Conservation (phyloP, 2,888 invertebrate genomes). For the Drosophila bunnanda region DNA sequence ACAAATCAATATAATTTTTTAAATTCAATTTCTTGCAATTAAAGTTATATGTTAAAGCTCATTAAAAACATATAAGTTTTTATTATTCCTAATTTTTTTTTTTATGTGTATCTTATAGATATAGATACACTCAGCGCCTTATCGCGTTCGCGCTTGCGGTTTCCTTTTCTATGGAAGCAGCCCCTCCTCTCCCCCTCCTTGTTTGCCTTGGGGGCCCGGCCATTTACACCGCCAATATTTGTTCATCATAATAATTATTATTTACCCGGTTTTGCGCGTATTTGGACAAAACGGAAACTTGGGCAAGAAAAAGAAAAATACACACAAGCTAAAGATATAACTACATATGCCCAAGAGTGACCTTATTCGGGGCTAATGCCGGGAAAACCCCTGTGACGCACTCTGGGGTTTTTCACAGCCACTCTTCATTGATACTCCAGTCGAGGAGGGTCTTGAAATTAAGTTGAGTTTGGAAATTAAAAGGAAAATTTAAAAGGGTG, state of each 20-base stretch:
- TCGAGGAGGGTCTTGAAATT: neutral
- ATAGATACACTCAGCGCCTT: constrained; percentile 38
- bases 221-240: constrained; percentile 52
- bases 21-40: fast-evolving
- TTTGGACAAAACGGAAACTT: constrained; percentile 65
- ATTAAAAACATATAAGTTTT: fast-evolving
- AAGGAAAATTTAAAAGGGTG: neutral
- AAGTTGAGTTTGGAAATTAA: neutral
- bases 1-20: neutral
- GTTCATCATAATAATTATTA: constrained; percentile 44
- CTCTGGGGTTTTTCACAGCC: constrained; percentile 6
- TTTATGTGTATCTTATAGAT: neutral
- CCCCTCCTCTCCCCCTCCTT: constrained; percentile 16
- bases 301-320: constrained; percentile 18
- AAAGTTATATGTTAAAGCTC: neutral
- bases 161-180: constrained; percentile 56
- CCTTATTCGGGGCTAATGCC: constrained; percentile 30
- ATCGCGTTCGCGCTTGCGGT: constrained; percentile 51
- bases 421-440: neutral
- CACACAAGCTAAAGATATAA: neutral
- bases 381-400: constrained; percentile 46
- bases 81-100: neutral
- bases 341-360: constrained; percentile 7
- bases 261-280: constrained; percentile 42
- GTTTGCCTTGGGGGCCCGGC: constrained; percentile 66